Evolutionary conservation across 2,797 vertebrate genomes (phyloP).

Genomic region (Tinamus major): DNA sequence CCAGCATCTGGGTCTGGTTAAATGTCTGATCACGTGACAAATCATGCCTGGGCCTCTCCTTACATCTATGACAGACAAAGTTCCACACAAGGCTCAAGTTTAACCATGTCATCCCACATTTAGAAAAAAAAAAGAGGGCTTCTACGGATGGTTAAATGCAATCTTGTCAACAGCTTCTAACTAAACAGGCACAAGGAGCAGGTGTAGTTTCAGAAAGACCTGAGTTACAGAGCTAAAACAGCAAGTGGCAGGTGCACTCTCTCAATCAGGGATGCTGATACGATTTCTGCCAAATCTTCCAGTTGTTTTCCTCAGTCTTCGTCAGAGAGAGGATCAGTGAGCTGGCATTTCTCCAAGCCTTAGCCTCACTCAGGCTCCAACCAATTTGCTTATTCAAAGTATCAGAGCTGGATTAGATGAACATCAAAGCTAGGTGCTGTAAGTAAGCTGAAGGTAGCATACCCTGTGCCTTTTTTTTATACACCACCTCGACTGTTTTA

Average conservation of each 20-base stretch:
- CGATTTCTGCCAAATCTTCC: conserved; percentile 57
- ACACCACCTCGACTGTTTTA: not conserved
- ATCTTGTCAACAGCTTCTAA: conserved; percentile 29
- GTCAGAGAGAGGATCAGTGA: conserved; percentile 34
- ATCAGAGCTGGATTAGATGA: conserved; percentile 12
- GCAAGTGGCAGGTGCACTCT: conserved; percentile 43
- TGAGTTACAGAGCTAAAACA: conserved; percentile 8
- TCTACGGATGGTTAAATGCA: not conserved
- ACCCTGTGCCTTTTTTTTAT: not conserved
- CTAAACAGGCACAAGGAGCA: conserved; percentile 19
- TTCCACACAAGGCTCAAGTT: not conserved
- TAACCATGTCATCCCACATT: not conserved
- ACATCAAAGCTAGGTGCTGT: not conserved
- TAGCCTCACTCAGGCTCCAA: not conserved
- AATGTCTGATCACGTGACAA: not conserved
- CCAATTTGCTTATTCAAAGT: not conserved
- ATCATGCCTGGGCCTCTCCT: not conserved
- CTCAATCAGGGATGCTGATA: conserved; percentile 25
- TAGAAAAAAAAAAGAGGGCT: not conserved
- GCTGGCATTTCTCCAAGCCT: conserved; percentile 27
- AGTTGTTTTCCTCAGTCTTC: conserved; percentile 49
- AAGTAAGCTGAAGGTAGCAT: not conserved
- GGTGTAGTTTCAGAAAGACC: conserved; percentile 49
- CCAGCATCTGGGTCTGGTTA: not conserved
- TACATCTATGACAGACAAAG: not conserved